Evolutionary conservation across 2,888 invertebrate genomes (phyloP), one percentile per base, ranked within the genome.

Genomic region (Mamestra brassicae): DNA sequence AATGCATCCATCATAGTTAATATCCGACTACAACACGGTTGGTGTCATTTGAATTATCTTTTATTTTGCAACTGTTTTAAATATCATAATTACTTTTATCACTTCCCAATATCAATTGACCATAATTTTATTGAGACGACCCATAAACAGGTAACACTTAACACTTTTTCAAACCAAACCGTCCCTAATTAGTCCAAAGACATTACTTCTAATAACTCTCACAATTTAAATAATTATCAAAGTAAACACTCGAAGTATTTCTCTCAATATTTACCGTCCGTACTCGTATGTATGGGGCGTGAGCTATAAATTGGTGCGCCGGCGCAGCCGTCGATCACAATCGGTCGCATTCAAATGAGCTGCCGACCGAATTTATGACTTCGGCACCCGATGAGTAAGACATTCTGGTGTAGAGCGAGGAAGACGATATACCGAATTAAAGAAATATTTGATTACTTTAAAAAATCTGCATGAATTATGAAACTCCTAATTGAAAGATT

Each of bases 291-390:
- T 80, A 84, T 80, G 78, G 80, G 80, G 87, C 89, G 89, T 90
- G 90, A 87, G 88, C 88, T 86, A 90, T 90, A 92, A 90, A 89
- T 87, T 82, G 87, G 84, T 84, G 81, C 88, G 90, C 90, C 88
- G 88, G 92, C 92, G 93, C 92, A 88, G 81, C 71, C 90, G 92
- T 95, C 94, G 96, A 96, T 96, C 96, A 95, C 95, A 95, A 96
- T 96, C 95, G 93, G 89, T 83, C 91, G 92, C 92, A 95, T 96
- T 95, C 93, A 95, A 96, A 96, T 96, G 95, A 95, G 94, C 89
- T 88, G 87, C 87, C 82, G 80, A 81, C 89, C 92, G 89, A 93
- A 96, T 96, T 96, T 96, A 96, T 95, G 95, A 94, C 90, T 90
- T 78, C 88, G 83, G 83, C 79, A 81, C 83, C 78, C 93, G 93